phyloP scores from a whole-genome alignment of 2,797 vertebrate species.

The Gouania willdenowi region DNA sequence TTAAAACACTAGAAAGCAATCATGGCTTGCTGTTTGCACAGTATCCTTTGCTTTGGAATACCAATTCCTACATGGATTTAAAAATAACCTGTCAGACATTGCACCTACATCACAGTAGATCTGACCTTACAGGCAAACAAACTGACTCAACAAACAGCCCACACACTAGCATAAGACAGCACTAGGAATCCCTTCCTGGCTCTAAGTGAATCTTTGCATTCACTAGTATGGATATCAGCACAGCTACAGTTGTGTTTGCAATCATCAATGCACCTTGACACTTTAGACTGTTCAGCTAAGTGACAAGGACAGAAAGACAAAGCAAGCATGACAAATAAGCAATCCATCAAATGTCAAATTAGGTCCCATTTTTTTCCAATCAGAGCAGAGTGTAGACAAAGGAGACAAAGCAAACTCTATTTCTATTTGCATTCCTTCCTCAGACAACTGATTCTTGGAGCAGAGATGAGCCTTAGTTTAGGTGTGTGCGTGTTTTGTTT shows the following conservation, averaged over 20 bases:
- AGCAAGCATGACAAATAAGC: conserved; percentile 10
- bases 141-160: conserved; percentile 48
- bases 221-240: neutral
- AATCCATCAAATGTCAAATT: conserved; percentile 22
- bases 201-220: neutral
- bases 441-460: neutral
- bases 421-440: conserved; percentile 2
- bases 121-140: conserved; percentile 45
- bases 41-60: conserved; percentile 7
- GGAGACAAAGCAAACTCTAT: conserved; percentile 15
- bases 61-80: conserved; percentile 22
- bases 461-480: neutral
- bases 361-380: conserved; percentile 12
- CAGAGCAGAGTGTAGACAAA: neutral
- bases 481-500: neutral
- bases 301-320: conserved; percentile 8
- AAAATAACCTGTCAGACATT: conserved; percentile 48
- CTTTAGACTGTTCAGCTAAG: conserved; percentile 18
- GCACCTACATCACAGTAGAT: conserved; percentile 42
- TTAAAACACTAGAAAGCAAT: conserved; percentile 16
- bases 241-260: neutral
- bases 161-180: conserved; percentile 16
- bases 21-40: conserved; percentile 4
- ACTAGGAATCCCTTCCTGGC: conserved; percentile 8
- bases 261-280: too few relatives aligned